phyloP scores from a whole-genome alignment of 1,140 invertebrate species.

The Drosophila busckii region DNA sequence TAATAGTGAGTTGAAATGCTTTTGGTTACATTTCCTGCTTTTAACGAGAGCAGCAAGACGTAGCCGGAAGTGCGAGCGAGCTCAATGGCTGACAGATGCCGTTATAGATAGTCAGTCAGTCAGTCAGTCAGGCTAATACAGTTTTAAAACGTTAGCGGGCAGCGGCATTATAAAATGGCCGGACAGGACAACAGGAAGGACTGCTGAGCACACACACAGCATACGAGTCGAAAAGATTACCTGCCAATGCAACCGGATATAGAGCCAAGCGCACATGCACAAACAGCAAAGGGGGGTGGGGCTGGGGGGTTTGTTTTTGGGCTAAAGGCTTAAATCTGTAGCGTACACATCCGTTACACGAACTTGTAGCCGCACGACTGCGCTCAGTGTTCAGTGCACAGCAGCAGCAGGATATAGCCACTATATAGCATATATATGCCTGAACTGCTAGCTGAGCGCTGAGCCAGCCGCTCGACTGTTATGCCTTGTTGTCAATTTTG shows the following conservation, averaged over 20 bases:
- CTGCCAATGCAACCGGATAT: slow-evolving; percentile 74
- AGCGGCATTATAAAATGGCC: slow-evolving; percentile 58
- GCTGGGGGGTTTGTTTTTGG: background rate
- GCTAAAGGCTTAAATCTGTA: slow-evolving; percentile 67
- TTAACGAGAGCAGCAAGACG: slow-evolving; percentile 59
- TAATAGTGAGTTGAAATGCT: slow-evolving; percentile 18
- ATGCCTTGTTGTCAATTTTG: slow-evolving; percentile 62
- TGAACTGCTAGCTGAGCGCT: too few relatives aligned
- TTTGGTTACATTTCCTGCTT: slow-evolving; percentile 53
- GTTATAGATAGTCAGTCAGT: slow-evolving; percentile 14
- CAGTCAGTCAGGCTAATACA: slow-evolving; percentile 50
- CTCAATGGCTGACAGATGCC: slow-evolving; percentile 50
- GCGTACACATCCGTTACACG: slow-evolving; percentile 71
- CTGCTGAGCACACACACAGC: background rate
- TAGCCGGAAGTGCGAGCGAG: slow-evolving; percentile 65
- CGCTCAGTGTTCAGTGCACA: slow-evolving; percentile 26
- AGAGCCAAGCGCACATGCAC: slow-evolving; percentile 10
- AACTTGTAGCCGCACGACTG: slow-evolving; percentile 70
- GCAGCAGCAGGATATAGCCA: too few relatives aligned
- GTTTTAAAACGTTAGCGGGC: slow-evolving; percentile 52
- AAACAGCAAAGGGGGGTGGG: slow-evolving; percentile 7
- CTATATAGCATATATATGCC: too few relatives aligned
- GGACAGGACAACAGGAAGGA: slow-evolving; percentile 41
- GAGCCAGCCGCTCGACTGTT: slow-evolving; percentile 8
- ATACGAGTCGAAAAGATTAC: slow-evolving; percentile 61